Base-by-base conservation (phyloP, 1,140 invertebrate species). In the Hirudo medicinalis region DNA sequence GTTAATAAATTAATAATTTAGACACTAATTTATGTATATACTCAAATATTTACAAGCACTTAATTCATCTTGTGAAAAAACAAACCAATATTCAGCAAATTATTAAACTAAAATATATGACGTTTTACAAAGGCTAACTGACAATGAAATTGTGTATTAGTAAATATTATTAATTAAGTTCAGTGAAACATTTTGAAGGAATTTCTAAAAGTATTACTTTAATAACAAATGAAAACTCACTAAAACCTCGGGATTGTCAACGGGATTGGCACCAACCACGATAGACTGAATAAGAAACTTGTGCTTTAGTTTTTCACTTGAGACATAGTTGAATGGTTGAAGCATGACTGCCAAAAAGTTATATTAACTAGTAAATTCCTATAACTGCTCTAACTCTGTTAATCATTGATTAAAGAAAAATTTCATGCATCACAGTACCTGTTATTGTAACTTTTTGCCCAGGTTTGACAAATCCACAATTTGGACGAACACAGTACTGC, bases 401-500 rank as follows among this genome's bases (percentile, higher is more conserved):
- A n/a, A 63, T 13, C 15, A 32, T 25, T 1, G n/a, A 63, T 63
- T 11, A 25, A 15, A 20, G 19, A 63, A 63, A 60, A 63, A 13
- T 63, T 22, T 63, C 43, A 5, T 49, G 43, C 3, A 49, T 17
- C 43, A 49, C 3, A 63, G 25, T 68, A 68, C 69, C 69, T 70
- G 69, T 25, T 25, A 70, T 53, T n/a, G 17, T 53, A 25, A 53
- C 69, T 22, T 19, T 54, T 25, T 43, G 36, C 25, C 69, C 69
- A 2, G 36, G 69, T 13, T 70, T 53, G 29, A 70, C 49, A 25
- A 70, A 49, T 22, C 69, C 69, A 19, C 49, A 70, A 49, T 70
- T 70, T 15, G 69, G 69, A n/a, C 69, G 40, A 25, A 70, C 69
- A 70, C 69, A 70, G 69, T 70, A 70, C 53, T 70, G 69, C 25